Conservation (phyloP, 2,113 vertebrate species). For the Athene cunicularia region DNA sequence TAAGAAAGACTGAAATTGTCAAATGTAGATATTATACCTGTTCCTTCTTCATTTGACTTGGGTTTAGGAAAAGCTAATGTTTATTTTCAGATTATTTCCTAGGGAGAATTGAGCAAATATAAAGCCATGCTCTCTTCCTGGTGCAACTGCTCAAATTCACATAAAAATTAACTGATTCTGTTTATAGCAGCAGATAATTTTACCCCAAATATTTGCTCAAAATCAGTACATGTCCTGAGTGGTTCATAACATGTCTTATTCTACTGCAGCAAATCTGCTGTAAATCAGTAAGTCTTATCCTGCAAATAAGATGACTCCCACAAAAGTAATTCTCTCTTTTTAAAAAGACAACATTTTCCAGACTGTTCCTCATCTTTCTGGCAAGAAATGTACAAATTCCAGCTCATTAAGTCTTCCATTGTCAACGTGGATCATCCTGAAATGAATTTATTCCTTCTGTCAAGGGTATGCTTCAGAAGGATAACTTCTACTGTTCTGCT, state of each 20-base stretch:
- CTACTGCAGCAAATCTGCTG: neutral
- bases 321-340: neutral
- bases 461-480: neutral
- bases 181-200: slow-evolving; percentile 17
- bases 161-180: neutral
- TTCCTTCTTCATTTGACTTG: neutral
- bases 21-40: neutral
- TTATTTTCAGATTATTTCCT: slow-evolving; percentile 28
- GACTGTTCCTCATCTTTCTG: neutral
- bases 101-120: slow-evolving; percentile 1
- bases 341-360: neutral
- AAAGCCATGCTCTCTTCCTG: neutral
- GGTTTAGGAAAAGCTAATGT: slow-evolving; percentile 2
- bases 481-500: neutral
- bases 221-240: neutral
- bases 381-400: neutral
- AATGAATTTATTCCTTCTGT: neutral
- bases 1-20: neutral
- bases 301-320: neutral
- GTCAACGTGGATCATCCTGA: neutral
- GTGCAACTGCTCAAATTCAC: neutral
- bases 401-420: neutral
- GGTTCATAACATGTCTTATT: neutral
- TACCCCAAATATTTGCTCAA: slow-evolving; percentile 10
- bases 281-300: neutral